These are phyloP conservation scores for Drepana arcuata DNA, from an alignment of 1,140 invertebrate species.

Conservation along the genomic window DNA sequence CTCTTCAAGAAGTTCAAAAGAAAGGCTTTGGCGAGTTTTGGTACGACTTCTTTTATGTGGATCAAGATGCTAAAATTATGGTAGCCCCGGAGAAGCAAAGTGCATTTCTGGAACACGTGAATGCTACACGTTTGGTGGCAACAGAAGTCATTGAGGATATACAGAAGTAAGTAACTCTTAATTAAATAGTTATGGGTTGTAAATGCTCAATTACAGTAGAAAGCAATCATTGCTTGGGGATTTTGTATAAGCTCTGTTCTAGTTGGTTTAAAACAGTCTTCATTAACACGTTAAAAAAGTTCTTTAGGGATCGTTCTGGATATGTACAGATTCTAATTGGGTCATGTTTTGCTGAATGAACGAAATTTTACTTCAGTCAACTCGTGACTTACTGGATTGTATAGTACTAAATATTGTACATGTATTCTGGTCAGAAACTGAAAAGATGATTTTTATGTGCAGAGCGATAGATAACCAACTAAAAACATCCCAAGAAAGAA, in stretches of 20 bases:
- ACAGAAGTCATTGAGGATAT: conserved; percentile 32
- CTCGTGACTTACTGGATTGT: not conserved
- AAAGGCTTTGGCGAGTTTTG: conserved; percentile 41
- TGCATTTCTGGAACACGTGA: conserved; percentile 16
- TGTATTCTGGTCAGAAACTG: too few relatives aligned
- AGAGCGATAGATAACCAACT: conserved; percentile 45
- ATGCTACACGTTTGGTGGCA: conserved; percentile 15
- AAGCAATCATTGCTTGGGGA: too few relatives aligned
- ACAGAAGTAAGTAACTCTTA: conserved; percentile 30
- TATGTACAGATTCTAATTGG: too few relatives aligned
- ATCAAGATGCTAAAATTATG: conserved; percentile 33
- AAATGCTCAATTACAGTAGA: too few relatives aligned
- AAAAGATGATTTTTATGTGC: conserved; percentile 12
- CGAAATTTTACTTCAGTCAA: too few relatives aligned
- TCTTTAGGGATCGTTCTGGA: too few relatives aligned
- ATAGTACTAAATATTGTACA: not conserved
- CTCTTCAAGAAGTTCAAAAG: conserved; percentile 21
- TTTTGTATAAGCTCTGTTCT: too few relatives aligned
- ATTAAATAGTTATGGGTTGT: not conserved
- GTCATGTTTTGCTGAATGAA: too few relatives aligned
- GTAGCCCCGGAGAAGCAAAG: conserved; percentile 27
- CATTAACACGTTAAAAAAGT: too few relatives aligned
- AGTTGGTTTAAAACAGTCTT: too few relatives aligned
- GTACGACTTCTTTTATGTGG: conserved; percentile 32
- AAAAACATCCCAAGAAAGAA: conserved; percentile 12